Conservation (phyloP, 2,113 vertebrate genomes). For the Sinocyclocheilus rhinocerous region DNA sequence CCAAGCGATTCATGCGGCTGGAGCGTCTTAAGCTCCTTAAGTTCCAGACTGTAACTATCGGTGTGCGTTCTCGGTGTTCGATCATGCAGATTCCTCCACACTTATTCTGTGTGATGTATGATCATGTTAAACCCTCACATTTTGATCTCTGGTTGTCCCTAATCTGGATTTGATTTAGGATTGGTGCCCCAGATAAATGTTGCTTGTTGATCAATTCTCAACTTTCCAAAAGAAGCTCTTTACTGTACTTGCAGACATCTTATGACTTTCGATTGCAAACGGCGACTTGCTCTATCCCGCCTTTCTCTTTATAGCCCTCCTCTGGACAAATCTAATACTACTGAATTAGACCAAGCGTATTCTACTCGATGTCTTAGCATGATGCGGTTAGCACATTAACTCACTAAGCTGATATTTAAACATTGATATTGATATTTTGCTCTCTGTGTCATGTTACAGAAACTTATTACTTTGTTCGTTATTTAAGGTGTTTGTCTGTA, state of each 20-base stretch:
- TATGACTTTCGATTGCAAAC: background rate
- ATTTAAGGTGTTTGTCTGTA: conserved; percentile 33
- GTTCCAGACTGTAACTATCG: background rate
- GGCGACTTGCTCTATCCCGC: background rate
- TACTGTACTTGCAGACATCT: background rate
- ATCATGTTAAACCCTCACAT: conserved; percentile 30
- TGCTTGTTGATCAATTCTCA: background rate
- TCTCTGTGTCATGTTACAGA: background rate
- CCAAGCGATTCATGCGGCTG: background rate
- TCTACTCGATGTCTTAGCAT: conserved; percentile 20
- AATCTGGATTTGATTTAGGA: conserved; percentile 44
- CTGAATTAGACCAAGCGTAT: background rate
- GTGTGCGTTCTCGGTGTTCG: background rate
- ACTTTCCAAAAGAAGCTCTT: background rate
- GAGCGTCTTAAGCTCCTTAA: conserved; percentile 26
- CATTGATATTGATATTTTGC: no score
- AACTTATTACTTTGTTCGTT: background rate
- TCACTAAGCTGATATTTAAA: no score
- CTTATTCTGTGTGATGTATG: background rate
- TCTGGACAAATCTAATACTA: conserved; percentile 1
- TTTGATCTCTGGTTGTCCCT: conserved; percentile 29
- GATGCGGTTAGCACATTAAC: conserved; percentile 3
- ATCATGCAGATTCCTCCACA: background rate
- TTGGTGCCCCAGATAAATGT: conserved; percentile 37
- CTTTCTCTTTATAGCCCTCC: background rate